Percentiles rank a stretch among this genome's conserved stretches.
Conservation (phyloP, 2,888 invertebrate species). For the Anoplius nigerrimus region DNA sequence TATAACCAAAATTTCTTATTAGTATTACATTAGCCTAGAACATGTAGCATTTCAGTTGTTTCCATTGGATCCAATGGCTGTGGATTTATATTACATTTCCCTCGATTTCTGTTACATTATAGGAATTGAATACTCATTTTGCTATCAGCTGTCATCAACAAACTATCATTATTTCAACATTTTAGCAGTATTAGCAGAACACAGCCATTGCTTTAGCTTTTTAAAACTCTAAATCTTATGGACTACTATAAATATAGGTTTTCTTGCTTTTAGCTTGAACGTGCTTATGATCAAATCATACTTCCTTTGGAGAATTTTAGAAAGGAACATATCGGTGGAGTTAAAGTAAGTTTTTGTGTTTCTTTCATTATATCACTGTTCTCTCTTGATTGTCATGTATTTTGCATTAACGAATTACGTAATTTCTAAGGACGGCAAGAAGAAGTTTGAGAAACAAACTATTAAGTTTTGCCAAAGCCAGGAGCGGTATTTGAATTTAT, state of each 20-base stretch:
- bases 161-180: no score
- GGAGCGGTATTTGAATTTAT: conserved; percentile 94
- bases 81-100: no score
- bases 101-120: no score
- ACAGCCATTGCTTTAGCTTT: no score
- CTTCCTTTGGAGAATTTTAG: conserved; percentile 95
- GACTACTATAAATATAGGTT: neutral
- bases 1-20: no score
- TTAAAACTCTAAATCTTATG: no score
- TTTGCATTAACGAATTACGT: neutral
- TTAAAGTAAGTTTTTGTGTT: conserved; percentile 81
- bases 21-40: no score
- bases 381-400: neutral
- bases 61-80: no score
- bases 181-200: no score
- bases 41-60: no score
- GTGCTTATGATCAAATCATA: conserved; percentile 94
- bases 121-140: no score
- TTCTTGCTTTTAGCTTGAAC: conserved; percentile 84
- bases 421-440: conserved; percentile 85
- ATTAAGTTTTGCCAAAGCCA: conserved; percentile 97
- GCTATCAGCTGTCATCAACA: no score
- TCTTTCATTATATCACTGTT: conserved; percentile 26
- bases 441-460: conserved; percentile 98
- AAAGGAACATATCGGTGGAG: conserved; percentile 95